Evolutionary conservation across 2,888 invertebrate genomes (phyloP), one percentile per base, ranked within the genome.

Genomic region (Gisinianus flammeolus): DNA sequence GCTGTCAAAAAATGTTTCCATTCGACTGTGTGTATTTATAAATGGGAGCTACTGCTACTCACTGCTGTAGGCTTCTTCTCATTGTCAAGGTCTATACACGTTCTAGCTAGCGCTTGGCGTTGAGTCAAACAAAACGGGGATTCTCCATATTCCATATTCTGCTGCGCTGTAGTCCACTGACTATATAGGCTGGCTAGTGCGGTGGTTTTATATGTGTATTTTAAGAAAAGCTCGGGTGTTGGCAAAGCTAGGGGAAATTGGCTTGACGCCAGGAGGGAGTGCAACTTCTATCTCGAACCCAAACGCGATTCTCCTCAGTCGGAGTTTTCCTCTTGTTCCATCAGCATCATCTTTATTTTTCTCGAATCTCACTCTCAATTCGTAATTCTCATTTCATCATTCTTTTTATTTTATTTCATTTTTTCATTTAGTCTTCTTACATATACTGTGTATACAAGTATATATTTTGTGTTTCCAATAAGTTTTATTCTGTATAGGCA

Each of bases 251-350:
- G 70, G 44, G 70, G 44, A 24, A 22, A 44, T 52, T 70, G 70
- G 70, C 70, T 33, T n/a, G 24, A 28, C 26, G 26, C 70, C 52
- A 54, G 70, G 28, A 28, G 30, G 70, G 54, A 62, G 24, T 67
- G 30, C 64, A 24, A 62, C 26, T 31, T 35, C 3, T 74, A 66
- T 72, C 22, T 31, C 64, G 8, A 28, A 26, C n/a, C 69, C 69
- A n/a, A 76, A 24, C 76, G 19, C 72, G 33, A 35, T 16, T 30
- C 54, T 28, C 67, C 56, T 71, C 77, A 77, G 77, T 77, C 77
- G 72, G 72, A 77, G 72, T 77, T 72, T 77, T 72, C 28, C 77
- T 44, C 72, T 77, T 67, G 64, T 71, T 67, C 77, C 72, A 64
- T 71, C 66, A 28, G 35, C 69, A 77, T 70, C 72, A 68, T 35